A percentile compares a stretch with the other conserved stretches of the same genome.
phyloP scores from a whole-genome alignment of 2,888 invertebrate species.

The Stenurella melanura region DNA sequence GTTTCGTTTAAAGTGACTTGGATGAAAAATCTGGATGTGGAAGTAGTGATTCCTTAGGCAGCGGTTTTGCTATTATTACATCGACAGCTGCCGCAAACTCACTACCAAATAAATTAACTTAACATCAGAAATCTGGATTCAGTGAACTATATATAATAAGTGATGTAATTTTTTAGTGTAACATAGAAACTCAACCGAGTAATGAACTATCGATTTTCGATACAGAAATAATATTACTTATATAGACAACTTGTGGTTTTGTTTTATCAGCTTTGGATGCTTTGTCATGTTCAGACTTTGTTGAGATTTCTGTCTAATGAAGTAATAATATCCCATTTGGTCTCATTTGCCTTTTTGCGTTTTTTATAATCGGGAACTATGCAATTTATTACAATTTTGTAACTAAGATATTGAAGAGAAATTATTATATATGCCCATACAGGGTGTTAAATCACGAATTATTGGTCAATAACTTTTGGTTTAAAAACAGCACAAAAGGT shows the following conservation, averaged over 20 bases:
- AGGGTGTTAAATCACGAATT: too few relatives aligned
- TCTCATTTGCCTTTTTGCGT: neutral
- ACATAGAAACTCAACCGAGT: neutral
- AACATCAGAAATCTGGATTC: too few relatives aligned
- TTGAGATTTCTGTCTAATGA: conserved; percentile 15
- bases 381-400: neutral
- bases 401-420: neutral
- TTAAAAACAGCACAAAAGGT: too few relatives aligned
- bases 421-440: too few relatives aligned
- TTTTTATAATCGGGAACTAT: neutral
- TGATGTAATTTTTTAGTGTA: neutral
- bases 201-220: conserved; percentile 8
- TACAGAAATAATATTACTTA: conserved; percentile 5
- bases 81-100: too few relatives aligned
- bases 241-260: conserved; percentile 6
- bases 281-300: conserved; percentile 5
- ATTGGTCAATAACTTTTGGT: too few relatives aligned
- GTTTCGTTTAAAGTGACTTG: too few relatives aligned
- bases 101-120: too few relatives aligned
- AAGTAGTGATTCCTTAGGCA: too few relatives aligned
- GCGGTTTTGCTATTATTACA: too few relatives aligned
- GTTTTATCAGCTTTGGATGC: neutral
- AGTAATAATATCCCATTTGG: neutral
- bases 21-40: too few relatives aligned
- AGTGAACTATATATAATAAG: too few relatives aligned